phyloP scores from a whole-genome alignment of 1,140 invertebrate genomes.

The Ylistrum balloti region DNA sequence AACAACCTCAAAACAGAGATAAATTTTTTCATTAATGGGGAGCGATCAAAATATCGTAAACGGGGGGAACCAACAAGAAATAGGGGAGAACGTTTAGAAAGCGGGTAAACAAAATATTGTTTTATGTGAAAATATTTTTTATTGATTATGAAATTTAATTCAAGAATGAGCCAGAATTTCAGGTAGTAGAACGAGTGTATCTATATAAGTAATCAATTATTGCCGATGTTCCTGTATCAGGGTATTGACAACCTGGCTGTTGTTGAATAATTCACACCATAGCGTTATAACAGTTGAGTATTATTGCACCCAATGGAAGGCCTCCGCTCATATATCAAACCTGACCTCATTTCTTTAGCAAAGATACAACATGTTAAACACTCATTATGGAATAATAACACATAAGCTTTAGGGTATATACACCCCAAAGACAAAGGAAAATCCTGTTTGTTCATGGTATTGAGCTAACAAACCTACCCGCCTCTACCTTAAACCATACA shows the following conservation, averaged over 20 bases:
- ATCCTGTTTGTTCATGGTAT: not conserved
- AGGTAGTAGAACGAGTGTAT: too few species aligned
- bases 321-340: not conserved
- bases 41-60: too few species aligned
- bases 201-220: too few species aligned
- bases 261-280: not conserved
- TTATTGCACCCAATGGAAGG: not conserved
- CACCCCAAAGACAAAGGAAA: not conserved
- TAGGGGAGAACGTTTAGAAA: too few species aligned
- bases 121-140: too few species aligned
- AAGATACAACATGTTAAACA: not conserved
- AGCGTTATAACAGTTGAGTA: not conserved
- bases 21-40: too few species aligned
- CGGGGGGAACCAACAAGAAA: too few species aligned
- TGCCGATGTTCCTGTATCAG: not conserved
- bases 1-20: too few species aligned
- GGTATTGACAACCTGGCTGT: not conserved
- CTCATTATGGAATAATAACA: not conserved
- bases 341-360: not conserved
- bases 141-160: too few species aligned
- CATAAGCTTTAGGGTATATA: not conserved
- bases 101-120: too few species aligned
- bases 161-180: too few species aligned
- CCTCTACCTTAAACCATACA: not conserved
- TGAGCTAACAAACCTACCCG: not conserved